A percentile compares a stretch with the other conserved stretches of the same genome.
phyloP scores from a whole-genome alignment of 2,888 invertebrate species.

The Ptychoptera contaminata region DNA sequence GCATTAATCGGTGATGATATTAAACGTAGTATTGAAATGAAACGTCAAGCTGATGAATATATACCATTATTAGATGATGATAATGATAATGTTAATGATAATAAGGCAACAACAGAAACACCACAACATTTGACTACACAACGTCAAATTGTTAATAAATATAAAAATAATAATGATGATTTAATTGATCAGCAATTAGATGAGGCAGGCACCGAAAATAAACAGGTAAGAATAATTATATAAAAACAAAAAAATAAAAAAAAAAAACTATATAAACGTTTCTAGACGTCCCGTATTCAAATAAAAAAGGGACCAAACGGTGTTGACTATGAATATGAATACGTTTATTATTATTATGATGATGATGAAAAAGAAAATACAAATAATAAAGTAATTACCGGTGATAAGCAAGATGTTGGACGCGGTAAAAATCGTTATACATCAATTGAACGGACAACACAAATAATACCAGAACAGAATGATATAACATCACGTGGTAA shows the following conservation, averaged over 20 bases:
- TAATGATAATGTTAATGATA: neutral
- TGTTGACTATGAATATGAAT: conserved; percentile 82
- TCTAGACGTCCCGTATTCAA: conserved; percentile 50
- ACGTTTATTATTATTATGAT: conserved; percentile 80
- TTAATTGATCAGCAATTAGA: conserved; percentile 37
- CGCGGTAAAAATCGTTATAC: conserved; percentile 32
- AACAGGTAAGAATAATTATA: conserved; percentile 22
- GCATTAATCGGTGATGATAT: conserved; percentile 33
- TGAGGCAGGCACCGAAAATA: conserved; percentile 50
- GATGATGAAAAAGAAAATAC: conserved; percentile 48
- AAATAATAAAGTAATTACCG: neutral
- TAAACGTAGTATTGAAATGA: conserved; percentile 35
- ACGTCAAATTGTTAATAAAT: conserved; percentile 11
- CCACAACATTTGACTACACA: neutral
- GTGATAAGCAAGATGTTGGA: conserved; percentile 6
- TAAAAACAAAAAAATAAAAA: neutral
- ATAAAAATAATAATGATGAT: conserved; percentile 10
- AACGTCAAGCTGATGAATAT: conserved; percentile 32
- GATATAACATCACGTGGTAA: conserved; percentile 45
- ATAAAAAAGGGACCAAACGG: conserved; percentile 81
- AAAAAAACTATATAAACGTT: conserved; percentile 7
- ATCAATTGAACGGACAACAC: conserved; percentile 26
- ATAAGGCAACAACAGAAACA: neutral
- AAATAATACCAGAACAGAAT: conserved; percentile 45
- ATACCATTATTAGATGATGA: conserved; percentile 25